Percentiles rank a stretch among this genome's conserved stretches.
These are phyloP conservation scores for Spea multiplicata DNA, from an alignment of 2,113 vertebrate species.

Conservation along the genomic window DNA sequence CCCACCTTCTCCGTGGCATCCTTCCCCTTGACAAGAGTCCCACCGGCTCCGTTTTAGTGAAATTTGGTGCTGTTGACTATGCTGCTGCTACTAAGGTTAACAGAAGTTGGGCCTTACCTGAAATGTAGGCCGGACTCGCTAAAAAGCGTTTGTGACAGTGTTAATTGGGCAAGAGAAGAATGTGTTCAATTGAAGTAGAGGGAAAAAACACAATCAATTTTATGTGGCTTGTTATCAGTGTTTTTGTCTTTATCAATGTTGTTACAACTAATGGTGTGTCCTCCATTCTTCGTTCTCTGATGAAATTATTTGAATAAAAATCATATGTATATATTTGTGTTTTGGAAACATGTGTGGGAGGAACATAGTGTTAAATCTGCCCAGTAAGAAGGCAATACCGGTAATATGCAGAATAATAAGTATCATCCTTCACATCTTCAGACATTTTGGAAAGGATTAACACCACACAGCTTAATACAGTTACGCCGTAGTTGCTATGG, in stretches of 20 bases:
- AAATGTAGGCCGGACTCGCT: slow-evolving; percentile 14
- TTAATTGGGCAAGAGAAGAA: slow-evolving; percentile 33
- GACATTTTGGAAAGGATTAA: background rate
- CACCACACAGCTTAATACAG: too few relatives aligned
- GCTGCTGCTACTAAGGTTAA: slow-evolving; percentile 30
- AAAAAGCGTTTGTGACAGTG: slow-evolving; percentile 26
- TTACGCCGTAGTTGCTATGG: too few relatives aligned
- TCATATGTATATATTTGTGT: slow-evolving; percentile 10
- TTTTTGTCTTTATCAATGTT: slow-evolving; percentile 35
- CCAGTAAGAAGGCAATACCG: too few relatives aligned
- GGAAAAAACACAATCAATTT: background rate
- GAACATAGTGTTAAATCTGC: too few relatives aligned
- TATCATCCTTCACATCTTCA: background rate
- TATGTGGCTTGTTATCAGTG: slow-evolving; percentile 34
- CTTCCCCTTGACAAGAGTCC: rapidly evolving
- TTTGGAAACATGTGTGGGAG: background rate
- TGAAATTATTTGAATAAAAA: slow-evolving; percentile 42
- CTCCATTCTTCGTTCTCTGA: slow-evolving; percentile 27
- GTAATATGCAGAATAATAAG: too few relatives aligned
- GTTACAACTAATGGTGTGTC: slow-evolving; percentile 17
- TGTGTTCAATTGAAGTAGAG: background rate
- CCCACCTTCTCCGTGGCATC: background rate
- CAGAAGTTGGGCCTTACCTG: background rate
- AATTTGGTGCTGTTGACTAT: background rate
- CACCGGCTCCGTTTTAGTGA: slow-evolving; percentile 9